Evolutionary conservation across 2,888 invertebrate species (phyloP), one percentile per base, ranked within the genome.

Genomic region (Drosophila testacea): DNA sequence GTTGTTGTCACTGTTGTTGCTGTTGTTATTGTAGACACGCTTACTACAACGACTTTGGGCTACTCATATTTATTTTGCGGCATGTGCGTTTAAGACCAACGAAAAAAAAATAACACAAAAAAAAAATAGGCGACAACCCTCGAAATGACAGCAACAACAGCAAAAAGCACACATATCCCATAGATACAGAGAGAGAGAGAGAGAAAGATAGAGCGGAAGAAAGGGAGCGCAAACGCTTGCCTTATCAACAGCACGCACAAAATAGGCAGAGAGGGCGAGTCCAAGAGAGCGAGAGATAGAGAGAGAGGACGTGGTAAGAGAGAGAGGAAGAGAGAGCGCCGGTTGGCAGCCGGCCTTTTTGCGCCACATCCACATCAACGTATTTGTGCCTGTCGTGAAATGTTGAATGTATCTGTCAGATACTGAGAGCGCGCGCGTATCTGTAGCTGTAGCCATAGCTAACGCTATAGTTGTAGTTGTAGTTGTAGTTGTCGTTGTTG

Each of bases 331-430:
- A 44, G 55, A 54, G 63, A 27, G 63, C 48, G 55, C 55, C 74
- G 63, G 66, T 62, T 66, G 50, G 70, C 79, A 81, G 83, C 83
- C 83, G 83, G 83, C 69, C 84, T 83, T 87, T 82, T 83, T 74
- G 66, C 65, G 68, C 77, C 54, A 75, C 79, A 69, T 67, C 57
- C 74, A 79, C 69, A 66, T 22, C 22, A 34, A 48, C 42, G 51
- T 62, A 59, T 51, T 42, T 48, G 51, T 72, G 73, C 60, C 77
- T 59, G 65, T 51, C 57, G 57, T 41, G 64, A 54, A 51, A 56
- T 48, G 69, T 63, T 70, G 71, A 76, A 73, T 77, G 74, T 82
- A 82, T 79, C 74, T 82, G 73, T 5, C 72, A 63, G 62, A 60
- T 54, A 52, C 68, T 34, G 16, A 76, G 79, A 69, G 77, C 59